Evolutionary conservation across 2,797 vertebrate species (phyloP).

Genomic region (Enteromius treurensis): DNA sequence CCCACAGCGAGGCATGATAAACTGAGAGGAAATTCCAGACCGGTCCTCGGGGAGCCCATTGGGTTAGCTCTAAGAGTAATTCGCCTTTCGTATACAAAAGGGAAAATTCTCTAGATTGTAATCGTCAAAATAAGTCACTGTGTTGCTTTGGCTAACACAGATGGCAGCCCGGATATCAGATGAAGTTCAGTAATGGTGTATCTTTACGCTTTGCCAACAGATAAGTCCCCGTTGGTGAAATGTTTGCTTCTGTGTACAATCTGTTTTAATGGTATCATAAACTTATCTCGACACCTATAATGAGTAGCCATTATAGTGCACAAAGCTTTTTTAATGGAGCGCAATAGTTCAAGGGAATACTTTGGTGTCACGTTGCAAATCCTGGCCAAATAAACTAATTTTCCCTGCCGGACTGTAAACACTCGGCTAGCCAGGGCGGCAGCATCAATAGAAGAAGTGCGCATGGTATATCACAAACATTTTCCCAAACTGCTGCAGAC

Average conservation of each 20-base stretch:
- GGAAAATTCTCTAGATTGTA: conserved; percentile 75
- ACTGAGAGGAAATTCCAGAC: conserved; percentile 67
- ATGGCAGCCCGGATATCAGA: conserved; percentile 64
- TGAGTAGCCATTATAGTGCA: conserved; percentile 78
- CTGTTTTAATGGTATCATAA: conserved; percentile 73
- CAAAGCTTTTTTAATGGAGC: conserved; percentile 74
- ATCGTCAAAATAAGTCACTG: conserved; percentile 72
- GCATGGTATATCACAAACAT: conserved; percentile 83
- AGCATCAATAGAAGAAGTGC: conserved; percentile 74
- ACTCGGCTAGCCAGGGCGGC: conserved; percentile 76
- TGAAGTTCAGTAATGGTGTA: conserved; percentile 63
- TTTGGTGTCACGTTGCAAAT: conserved; percentile 82
- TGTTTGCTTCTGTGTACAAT: conserved; percentile 81
- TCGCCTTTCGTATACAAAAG: conserved; percentile 63
- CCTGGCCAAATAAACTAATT: conserved; percentile 81
- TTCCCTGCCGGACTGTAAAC: conserved; percentile 82
- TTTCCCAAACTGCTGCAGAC: conserved; percentile 83
- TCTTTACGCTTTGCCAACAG: conserved; percentile 65
- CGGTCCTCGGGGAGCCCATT: conserved; percentile 55
- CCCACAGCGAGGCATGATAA: conserved; percentile 62
- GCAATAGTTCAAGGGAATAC: conserved; percentile 78
- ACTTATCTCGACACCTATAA: conserved; percentile 79
- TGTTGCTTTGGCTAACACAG: conserved; percentile 64
- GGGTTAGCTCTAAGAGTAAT: conserved; percentile 61
- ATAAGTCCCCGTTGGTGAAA: conserved; percentile 76